These are phyloP conservation scores for Tinea trinotella DNA, from an alignment of 2,888 invertebrate species.

Conservation along the genomic window DNA sequence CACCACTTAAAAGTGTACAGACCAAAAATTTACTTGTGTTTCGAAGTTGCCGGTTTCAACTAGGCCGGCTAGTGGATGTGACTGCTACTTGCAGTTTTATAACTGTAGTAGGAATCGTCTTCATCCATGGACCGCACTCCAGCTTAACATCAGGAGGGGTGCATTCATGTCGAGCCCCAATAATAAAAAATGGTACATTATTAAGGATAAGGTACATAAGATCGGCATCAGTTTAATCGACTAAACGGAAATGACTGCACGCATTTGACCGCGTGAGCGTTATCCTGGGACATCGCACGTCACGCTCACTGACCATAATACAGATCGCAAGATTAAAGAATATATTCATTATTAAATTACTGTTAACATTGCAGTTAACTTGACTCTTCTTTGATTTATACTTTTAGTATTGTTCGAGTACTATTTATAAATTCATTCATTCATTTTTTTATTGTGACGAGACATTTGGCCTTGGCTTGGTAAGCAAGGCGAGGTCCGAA, in stretches of 20 bases:
- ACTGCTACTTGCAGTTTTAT: too few relatives aligned
- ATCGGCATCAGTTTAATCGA: constrained; percentile 1
- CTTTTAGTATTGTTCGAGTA: background rate
- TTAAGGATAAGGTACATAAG: constrained; percentile 5
- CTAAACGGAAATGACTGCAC: constrained; percentile 30
- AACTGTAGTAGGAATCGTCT: too few relatives aligned
- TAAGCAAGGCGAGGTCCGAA: too few relatives aligned
- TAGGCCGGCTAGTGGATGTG: too few relatives aligned
- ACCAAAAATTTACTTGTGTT: too few relatives aligned
- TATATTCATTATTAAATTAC: constrained; percentile 14
- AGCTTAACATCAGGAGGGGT: too few relatives aligned
- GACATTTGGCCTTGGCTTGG: too few relatives aligned
- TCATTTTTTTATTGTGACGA: too few relatives aligned
- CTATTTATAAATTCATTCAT: background rate
- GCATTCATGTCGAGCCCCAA: background rate
- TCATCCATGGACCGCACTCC: too few relatives aligned
- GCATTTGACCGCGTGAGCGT: constrained; percentile 27
- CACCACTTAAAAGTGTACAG: too few relatives aligned
- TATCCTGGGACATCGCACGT: constrained; percentile 47
- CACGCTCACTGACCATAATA: constrained; percentile 16
- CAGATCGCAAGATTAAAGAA: constrained; percentile 8
- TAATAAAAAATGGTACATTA: too few relatives aligned
- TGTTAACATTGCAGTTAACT: constrained; percentile 11
- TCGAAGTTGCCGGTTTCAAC: too few relatives aligned
- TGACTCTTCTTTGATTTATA: background rate